Evolutionary conservation across 2,888 invertebrate species (phyloP).

Genomic region (Toxonevra muliebris): DNA sequence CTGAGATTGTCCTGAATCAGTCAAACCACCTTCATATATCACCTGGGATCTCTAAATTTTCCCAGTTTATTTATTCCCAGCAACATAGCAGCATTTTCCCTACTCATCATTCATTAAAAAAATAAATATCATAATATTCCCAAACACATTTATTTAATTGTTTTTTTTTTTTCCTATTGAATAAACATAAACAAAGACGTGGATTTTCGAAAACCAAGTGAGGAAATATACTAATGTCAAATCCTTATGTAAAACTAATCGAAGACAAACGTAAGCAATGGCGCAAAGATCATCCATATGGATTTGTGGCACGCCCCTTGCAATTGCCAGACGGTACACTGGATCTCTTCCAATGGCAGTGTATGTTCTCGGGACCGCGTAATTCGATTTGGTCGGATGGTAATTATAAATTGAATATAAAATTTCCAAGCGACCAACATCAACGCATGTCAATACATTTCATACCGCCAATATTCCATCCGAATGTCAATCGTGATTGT

Average conservation of each 20-base stretch:
- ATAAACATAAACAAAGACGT: no score
- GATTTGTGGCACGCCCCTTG: slow-evolving; percentile 26
- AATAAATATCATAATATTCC: no score
- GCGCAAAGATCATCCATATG: slow-evolving; percentile 29
- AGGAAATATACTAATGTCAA: slow-evolving; percentile 2
- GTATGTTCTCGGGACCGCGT: slow-evolving; percentile 26
- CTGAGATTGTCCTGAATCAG: no score
- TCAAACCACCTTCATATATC: no score
- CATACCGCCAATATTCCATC: slow-evolving; percentile 34
- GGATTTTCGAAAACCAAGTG: no score
- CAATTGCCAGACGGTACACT: slow-evolving; percentile 30
- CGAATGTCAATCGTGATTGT: slow-evolving; percentile 22
- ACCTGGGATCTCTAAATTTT: no score
- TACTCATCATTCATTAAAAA: no score
- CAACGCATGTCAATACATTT: background rate
- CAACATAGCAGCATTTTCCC: no score
- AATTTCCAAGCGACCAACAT: slow-evolving; percentile 7
- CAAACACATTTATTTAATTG: no score
- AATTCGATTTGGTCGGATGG: slow-evolving; percentile 25
- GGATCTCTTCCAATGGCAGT: slow-evolving; percentile 30
- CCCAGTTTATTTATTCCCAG: no score
- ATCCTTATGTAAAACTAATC: slow-evolving; percentile 21
- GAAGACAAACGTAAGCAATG: slow-evolving; percentile 32
- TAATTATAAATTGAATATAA: slow-evolving; percentile 18
- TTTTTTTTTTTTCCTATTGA: no score